Base-by-base conservation (phyloP, 2,888 invertebrate genomes). In the Eilema caniola region DNA sequence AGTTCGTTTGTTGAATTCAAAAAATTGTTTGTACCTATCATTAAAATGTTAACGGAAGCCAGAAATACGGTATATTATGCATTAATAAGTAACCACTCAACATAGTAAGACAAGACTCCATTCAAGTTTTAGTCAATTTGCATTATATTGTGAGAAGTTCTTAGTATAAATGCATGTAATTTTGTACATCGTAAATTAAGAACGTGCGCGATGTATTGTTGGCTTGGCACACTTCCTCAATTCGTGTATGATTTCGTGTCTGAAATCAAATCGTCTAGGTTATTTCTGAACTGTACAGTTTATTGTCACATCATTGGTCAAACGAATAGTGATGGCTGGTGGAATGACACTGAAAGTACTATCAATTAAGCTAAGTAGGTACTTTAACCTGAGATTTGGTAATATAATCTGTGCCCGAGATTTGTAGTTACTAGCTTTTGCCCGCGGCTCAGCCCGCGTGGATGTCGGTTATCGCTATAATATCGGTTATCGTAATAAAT, bases 151-250 rank as follows among this genome's bases (percentile, higher is more conserved):
- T 61, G 23, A 33, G 23, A 33, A 5, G 2, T 23, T 33, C 12
- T n/a, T n/a, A 53, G n/a, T 53, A 41, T 41, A 53, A 53, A 53
- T n/a, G 10, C 33, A 62, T 33, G 33, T 62, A 33, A 62, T 33
- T 62, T 62, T 14, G 23, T 62, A 14, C 62, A 62, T 62, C 33
- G 33, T 62, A 62, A 33, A 53, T 8, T 53, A n/a, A 53, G 53
- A 53, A n/a, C 47, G 20, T 53, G 20, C n/a, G 10, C 53, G 53
- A n/a, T 53, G 53, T 53, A 53, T 53, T 53, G 53, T 53, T 53
- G n/a, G 7, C n/a, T 53, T 53, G 53, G 53, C 53, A 53, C 53
- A 53, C 53, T 53, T 53, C 20, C 20, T 53, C n/a, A 53, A n/a
- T 53, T 53, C 53, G 20, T 20, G 8, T 47, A 20, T 20, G 47